Percentiles rank a stretch among this genome's conserved stretches.
Conservation (phyloP, 2,797 vertebrate species). For the Urosaurus nigricauda region DNA sequence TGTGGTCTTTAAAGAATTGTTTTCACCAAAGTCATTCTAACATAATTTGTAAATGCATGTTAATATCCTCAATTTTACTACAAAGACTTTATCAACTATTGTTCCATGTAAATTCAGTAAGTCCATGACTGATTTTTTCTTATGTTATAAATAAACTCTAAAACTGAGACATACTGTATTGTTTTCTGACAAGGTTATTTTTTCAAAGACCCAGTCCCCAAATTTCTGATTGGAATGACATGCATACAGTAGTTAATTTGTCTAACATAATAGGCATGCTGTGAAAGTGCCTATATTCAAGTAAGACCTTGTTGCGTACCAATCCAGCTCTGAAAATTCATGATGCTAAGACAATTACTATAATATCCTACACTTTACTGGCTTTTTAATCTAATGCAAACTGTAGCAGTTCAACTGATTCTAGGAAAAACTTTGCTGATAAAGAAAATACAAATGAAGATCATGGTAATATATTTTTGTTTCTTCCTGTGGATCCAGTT, state of each 20-base stretch:
- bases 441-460: conserved; percentile 16
- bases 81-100: not conserved
- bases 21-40: not conserved
- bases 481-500: conserved; percentile 7
- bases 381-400: not conserved
- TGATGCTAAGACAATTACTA: not conserved
- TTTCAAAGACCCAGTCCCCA: not conserved
- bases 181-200: not conserved
- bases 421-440: conserved; percentile 12
- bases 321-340: not conserved
- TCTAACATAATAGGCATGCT: conserved; percentile 4
- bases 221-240: conserved; percentile 50
- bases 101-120: not conserved
- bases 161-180: not conserved
- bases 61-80: not conserved
- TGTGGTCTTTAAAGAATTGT: not conserved
- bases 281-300: conserved; percentile 54
- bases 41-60: not conserved
- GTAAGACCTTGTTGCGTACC: conserved; percentile 6
- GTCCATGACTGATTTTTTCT: not conserved
- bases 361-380: not conserved
- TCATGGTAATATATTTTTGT: not conserved
- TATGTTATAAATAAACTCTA: not conserved
- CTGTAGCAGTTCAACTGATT: not conserved
- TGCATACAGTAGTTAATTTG: conserved; percentile 43